Percentiles rank a stretch among this genome's conserved stretches.
phyloP scores from a whole-genome alignment of 2,888 invertebrate genomes.

The Drosophila lutescens region DNA sequence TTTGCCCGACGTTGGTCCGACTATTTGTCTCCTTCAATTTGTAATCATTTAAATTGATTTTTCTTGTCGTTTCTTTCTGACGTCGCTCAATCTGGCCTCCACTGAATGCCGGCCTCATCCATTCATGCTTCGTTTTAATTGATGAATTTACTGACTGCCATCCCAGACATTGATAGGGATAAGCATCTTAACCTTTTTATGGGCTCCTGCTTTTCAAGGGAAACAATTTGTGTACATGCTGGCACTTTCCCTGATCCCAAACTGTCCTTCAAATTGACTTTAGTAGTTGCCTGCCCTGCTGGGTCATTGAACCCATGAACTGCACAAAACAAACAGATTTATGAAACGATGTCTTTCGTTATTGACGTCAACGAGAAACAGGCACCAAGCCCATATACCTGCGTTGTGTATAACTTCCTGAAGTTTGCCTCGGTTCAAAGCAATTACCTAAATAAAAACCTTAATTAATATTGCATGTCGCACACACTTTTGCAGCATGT shows the following conservation, averaged over 20 bases:
- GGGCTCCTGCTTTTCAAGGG: slow-evolving; percentile 14
- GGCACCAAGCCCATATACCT: slow-evolving; percentile 33
- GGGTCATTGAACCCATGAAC: slow-evolving; percentile 66
- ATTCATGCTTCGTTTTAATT: slow-evolving; percentile 50
- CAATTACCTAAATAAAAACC: slow-evolving; percentile 71
- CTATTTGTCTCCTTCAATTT: slow-evolving; percentile 75
- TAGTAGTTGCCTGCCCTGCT: slow-evolving; percentile 5
- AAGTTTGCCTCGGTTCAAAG: slow-evolving; percentile 49
- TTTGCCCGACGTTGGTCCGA: slow-evolving; percentile 40
- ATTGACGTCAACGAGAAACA: slow-evolving; percentile 20
- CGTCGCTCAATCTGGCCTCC: slow-evolving; percentile 38
- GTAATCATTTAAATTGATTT: slow-evolving; percentile 80
- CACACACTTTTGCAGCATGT: slow-evolving; percentile 32
- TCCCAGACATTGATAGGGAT: slow-evolving; percentile 49
- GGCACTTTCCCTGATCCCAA: slow-evolving; percentile 44
- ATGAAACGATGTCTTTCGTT: slow-evolving; percentile 14
- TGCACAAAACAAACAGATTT: slow-evolving; percentile 32
- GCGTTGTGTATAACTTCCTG: slow-evolving; percentile 25
- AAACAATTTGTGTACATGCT: slow-evolving; percentile 13
- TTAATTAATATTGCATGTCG: slow-evolving; percentile 75
- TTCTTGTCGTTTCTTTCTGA: slow-evolving; percentile 64
- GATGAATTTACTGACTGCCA: slow-evolving; percentile 56
- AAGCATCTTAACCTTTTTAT: slow-evolving; percentile 52
- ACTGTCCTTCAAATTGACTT: slow-evolving; percentile 58
- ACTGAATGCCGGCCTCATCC: slow-evolving; percentile 27